Evolutionary conservation across 2,888 invertebrate genomes (phyloP), one percentile per base, ranked within the genome.

Genomic region (Temnothorax rugatulus): DNA sequence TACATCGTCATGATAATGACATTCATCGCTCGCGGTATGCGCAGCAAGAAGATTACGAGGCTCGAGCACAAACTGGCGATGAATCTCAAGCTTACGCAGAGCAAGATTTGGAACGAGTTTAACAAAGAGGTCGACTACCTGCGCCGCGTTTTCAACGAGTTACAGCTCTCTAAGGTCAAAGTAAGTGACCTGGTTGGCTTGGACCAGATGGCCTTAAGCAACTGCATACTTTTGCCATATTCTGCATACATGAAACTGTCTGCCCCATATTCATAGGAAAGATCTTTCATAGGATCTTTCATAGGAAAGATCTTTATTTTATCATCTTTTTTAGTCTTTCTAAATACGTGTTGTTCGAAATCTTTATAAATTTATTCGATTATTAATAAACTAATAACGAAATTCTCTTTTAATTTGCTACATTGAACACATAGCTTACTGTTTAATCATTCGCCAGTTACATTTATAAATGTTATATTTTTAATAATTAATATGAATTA

Each of bases 1-100:
- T 99, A 99, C 94, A 96, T 98, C 64, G 97, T 98, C 38, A 99
- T 99, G 98, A 96, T 98, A 66, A 96, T 98, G 90, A 97, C 97
- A 1, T 98, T 98, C 92, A 97, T 98, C 89, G 97, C 98, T 0
- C 96, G 97, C 84, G 97, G 97, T 5, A 96, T 97, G 96, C 95
- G 96, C 76, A 98, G 97, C 89, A 97, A 98, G 93, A 96, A 96
- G 90, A 96, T 98, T 77, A 96, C 96, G 54, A 96, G 96, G 91
- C 95, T 98, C 87, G 98, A 98, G 93, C 97, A 97, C 91, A 97
- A 97, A 93, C 95, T 98, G 79, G 97, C 97, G 0, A 95, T 96
- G 86, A 98, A 98, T 93, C 96, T 98, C 84, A 97, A 97, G 93
- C 96, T 96, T 50, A 98, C 98, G 0, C 98, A 98, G 90, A 96